Evolutionary conservation across 64 coral and sea anemone genomes (phyloP), one percentile per base, ranked within the genome.

Genomic region (Acropora yongei): DNA sequence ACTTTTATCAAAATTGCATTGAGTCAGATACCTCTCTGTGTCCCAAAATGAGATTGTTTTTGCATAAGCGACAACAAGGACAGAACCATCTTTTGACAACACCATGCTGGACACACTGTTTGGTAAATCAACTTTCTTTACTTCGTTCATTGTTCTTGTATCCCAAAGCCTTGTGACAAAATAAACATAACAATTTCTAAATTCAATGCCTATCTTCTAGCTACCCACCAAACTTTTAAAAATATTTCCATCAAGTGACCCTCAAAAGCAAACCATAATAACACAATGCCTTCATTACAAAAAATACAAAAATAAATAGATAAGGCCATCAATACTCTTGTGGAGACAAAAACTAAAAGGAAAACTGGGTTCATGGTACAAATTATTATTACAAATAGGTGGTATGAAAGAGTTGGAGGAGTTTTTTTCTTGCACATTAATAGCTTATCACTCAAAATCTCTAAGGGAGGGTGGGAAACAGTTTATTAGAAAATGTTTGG

Each of bases 1-100:
- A 69, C 1, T 14, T 5, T 20, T 71, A 30, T 41, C 68, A 4
- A 55, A 55, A 55, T 0, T 7, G 39, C 8, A 10, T 30, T 39
- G 9, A 71, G 17, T 71, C 9, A 40, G 47, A 45, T 69, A 99
- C 97, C 91, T 99, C 57, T 89, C 46, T 61, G 91, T 51, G 89
- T 99, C 88, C 94, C 89, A 99, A 41, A 99, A 99, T 48, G 94
- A 93, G 39, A 99, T 86, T 67, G 92, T 93, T 57, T 80, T 91
- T 44, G 88, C 97, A 86, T 96, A 92, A 4, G 97, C 94, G 19
- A 94, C 92, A 44, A 96, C 79, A n/a, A 99, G 74, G 80, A 89
- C 85, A 55, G 57, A 89, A 41, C 91, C 97, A 57, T 96, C 94
- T 44, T 88, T 91, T 40, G 79, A 91, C 11, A 99, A 61, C 40